Evolutionary conservation across 2,888 invertebrate species (phyloP), one percentile per base, ranked within the genome.

Genomic region (Rhagonycha lutea): DNA sequence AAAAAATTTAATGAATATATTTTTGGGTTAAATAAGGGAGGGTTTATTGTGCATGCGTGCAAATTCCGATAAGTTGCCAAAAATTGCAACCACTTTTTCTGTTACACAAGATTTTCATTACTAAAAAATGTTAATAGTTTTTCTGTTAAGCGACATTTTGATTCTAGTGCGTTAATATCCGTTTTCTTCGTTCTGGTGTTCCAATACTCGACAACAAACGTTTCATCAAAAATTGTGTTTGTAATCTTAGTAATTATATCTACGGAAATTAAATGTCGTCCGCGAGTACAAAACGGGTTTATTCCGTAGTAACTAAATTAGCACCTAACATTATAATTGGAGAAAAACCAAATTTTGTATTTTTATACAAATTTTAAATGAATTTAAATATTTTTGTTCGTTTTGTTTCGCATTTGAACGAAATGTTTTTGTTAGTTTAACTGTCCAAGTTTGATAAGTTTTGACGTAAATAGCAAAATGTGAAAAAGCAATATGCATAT

Each of bases 171-270:
- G 47, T 47, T 47, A 47, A 47, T 47, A 47, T 47, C 47, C 47
- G 47, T 47, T 47, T 47, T 47, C 47, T 47, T 47, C 47, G 3
- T 47, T 47, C n/a, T 47, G 11, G n/a, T n/a, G 47, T 47, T 47
- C 47, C 47, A 47, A 47, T 47, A 47, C 47, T 47, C 47, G 47
- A 47, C 47, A 47, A 47, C 47, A 47, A 67, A 68, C 68, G 68
- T 74, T 70, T 70, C 74, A 70, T 74, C 75, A 75, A 75, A 72
- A 76, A 76, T 73, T 76, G 70, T 61, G 68, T 67, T 47, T 73
- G 73, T 70, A 76, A 76, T 76, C 76, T 76, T 73, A 62, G 73
- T 70, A 73, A 76, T 76, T 76, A 76, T 68, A 72, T 70, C 70
- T 73, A 60, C 73, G 76, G 76, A 76, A 76, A 76, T 76, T 76